These are phyloP conservation scores for Girardinichthys multiradiatus DNA, from an alignment of 2,113 vertebrate species.

Conservation along the genomic window DNA sequence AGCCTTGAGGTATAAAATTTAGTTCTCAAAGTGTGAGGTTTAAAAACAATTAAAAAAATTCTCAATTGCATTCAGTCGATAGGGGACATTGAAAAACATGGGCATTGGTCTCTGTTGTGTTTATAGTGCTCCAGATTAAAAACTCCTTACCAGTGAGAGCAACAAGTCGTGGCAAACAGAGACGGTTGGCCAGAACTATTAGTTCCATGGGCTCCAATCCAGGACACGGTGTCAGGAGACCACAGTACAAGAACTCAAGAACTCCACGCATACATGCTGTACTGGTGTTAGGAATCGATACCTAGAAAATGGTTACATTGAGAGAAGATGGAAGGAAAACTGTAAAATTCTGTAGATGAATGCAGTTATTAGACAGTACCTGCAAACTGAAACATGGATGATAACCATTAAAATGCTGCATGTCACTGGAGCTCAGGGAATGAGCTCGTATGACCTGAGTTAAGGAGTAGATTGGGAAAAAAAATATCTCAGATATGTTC, in stretches of 20 bases:
- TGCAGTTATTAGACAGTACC: neutral
- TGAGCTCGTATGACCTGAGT: too few relatives aligned
- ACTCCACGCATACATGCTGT: slow-evolving; percentile 84
- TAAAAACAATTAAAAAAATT: neutral
- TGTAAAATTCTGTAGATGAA: neutral
- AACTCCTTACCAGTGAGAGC: slow-evolving; percentile 84
- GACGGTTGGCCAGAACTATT: slow-evolving; percentile 86
- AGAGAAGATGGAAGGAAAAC: neutral
- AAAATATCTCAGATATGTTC: too few relatives aligned
- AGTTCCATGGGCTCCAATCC: slow-evolving; percentile 86
- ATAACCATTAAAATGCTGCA: neutral
- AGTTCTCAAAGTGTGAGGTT: too few relatives aligned
- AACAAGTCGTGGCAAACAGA: slow-evolving; percentile 88
- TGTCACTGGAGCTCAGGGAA: neutral
- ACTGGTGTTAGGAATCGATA: slow-evolving; percentile 86
- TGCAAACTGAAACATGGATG: neutral
- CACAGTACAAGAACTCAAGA: slow-evolving; percentile 89
- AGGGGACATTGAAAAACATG: neutral
- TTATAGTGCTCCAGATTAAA: neutral
- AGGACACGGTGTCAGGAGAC: slow-evolving; percentile 80
- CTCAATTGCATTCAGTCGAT: neutral
- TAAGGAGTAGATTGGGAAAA: neutral
- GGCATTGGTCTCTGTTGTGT: neutral
- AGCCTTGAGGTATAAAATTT: too few relatives aligned
- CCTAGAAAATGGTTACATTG: slow-evolving; percentile 69